Conservation (phyloP, 2,113 vertebrate species). For the Cygnus atratus region DNA sequence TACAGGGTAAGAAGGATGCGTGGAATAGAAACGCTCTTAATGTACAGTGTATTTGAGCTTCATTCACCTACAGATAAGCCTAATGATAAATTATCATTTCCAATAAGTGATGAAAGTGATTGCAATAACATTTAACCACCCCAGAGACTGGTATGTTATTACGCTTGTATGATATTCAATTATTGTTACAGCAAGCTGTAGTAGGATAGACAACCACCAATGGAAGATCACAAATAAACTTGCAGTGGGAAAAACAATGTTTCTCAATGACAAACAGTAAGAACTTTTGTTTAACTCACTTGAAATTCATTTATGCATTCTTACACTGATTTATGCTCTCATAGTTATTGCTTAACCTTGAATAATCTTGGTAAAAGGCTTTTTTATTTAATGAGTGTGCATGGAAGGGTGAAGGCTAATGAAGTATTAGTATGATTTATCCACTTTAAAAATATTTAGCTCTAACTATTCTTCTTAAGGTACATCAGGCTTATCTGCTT, state of each 20-base stretch:
- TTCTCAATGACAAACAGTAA: background rate
- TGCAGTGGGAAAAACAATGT: background rate
- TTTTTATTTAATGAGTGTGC: constrained; percentile 27
- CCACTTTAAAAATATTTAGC: constrained; percentile 21
- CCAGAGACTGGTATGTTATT: background rate
- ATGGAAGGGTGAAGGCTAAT: constrained; percentile 25
- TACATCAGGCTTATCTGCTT: background rate
- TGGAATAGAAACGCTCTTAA: background rate
- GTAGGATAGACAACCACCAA: background rate
- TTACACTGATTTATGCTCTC: background rate
- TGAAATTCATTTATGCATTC: background rate
- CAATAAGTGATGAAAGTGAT: background rate
- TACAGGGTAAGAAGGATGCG: background rate
- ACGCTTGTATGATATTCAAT: background rate
- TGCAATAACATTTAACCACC: background rate
- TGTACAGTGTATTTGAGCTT: background rate
- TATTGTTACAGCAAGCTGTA: background rate
- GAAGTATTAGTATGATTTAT: constrained; percentile 50
- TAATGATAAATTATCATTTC: background rate
- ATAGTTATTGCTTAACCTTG: constrained; percentile 19
- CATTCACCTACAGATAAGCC: background rate
- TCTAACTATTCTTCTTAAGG: background rate
- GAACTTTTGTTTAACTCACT: background rate
- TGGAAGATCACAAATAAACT: background rate
- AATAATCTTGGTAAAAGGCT: background rate